These are phyloP conservation scores for Cephalopachus bancanus DNA, from an alignment of 2,797 vertebrate genomes.

Conservation along the genomic window DNA sequence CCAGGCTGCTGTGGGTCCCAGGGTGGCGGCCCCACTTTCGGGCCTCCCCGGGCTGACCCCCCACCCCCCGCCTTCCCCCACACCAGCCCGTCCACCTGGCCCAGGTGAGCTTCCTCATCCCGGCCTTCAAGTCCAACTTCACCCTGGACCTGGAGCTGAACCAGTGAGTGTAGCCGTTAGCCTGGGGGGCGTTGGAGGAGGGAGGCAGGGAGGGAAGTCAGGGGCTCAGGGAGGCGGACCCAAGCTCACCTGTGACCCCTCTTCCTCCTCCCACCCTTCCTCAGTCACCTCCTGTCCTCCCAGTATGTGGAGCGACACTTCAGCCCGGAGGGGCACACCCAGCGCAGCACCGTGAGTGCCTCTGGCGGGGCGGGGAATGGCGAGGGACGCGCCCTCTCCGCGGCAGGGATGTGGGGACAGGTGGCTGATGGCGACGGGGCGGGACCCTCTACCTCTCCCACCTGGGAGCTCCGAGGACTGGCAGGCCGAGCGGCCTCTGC, in stretches of 20 bases:
- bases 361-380: not conserved
- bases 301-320: constrained; percentile 95
- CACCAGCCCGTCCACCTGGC: constrained; percentile 94
- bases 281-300: constrained; percentile 96
- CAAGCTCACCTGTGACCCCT: not conserved
- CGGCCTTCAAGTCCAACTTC: constrained; percentile 93
- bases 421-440: not conserved
- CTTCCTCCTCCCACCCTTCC: constrained; percentile 39
- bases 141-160: constrained; percentile 96
- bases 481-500: too few relatives aligned
- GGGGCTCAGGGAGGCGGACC: not conserved
- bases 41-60: constrained; percentile 79
- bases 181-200: not conserved
- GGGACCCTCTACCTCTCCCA: not conserved
- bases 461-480: not conserved
- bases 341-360: constrained; percentile 87
- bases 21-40: constrained; percentile 59
- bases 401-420: not conserved
- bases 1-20: not conserved
- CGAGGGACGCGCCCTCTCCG: not conserved
- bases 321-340: constrained; percentile 83
- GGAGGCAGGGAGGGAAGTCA: not conserved
- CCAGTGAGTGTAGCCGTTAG: constrained; percentile 91
- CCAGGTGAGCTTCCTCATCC: constrained; percentile 94
- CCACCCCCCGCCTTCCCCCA: constrained; percentile 83